These are phyloP conservation scores for Ommatoiulus sabulosus DNA, from an alignment of 2,888 invertebrate genomes.

Conservation along the genomic window DNA sequence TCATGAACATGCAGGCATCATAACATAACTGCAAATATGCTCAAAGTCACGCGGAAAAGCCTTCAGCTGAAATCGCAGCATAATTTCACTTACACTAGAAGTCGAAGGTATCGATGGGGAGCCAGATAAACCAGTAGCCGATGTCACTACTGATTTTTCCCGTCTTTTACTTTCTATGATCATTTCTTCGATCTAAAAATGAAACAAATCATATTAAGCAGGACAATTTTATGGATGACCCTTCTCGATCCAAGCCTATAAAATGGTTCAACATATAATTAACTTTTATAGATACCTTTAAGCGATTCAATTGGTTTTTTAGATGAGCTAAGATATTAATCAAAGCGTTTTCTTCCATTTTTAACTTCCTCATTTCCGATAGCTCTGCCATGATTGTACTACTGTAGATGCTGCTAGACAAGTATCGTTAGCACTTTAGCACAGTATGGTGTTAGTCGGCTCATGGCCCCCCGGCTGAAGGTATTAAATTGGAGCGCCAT, in stretches of 20 bases:
- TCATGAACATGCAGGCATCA: neutral
- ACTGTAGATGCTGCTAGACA: too few relatives aligned
- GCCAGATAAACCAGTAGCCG: neutral
- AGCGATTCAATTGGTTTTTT: slow-evolving; percentile 47
- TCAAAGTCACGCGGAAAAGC: neutral
- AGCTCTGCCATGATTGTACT: neutral
- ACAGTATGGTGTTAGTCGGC: neutral
- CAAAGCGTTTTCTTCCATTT: slow-evolving; percentile 26
- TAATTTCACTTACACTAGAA: neutral
- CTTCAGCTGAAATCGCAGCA: too few relatives aligned
- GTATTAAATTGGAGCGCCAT: too few relatives aligned
- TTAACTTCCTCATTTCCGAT: slow-evolving; percentile 31
- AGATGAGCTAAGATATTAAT: neutral
- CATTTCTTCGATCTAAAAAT: neutral
- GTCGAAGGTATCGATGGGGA: neutral
- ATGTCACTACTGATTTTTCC: neutral
- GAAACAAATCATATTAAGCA: neutral
- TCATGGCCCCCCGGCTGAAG: too few relatives aligned
- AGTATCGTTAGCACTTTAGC: neutral
- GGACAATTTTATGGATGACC: neutral
- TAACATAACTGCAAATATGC: neutral
- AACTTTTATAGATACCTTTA: slow-evolving; percentile 51
- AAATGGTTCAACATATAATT: neutral
- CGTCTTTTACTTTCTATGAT: neutral
- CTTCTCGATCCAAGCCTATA: neutral